Base-by-base conservation (phyloP, 2,113 vertebrate genomes). In the Epinephelus lanceolatus region DNA sequence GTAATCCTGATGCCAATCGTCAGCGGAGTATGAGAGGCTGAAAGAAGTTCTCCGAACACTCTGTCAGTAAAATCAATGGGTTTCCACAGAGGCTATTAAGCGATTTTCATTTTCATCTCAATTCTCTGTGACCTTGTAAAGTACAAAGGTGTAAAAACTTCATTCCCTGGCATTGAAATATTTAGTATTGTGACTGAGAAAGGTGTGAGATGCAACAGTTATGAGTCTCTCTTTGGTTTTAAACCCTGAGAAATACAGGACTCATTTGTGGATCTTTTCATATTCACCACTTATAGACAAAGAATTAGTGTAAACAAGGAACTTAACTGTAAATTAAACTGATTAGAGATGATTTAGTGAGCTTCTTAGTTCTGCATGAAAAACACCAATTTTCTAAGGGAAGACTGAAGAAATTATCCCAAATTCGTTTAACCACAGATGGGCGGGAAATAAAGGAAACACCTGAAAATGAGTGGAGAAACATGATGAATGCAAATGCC, bases 51-150 rank as follows among this genome's bases (percentile, higher is more conserved):
- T 55, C 23, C 45, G 19, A 10, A 23, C 11, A 63, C 18, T 42
- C 62, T 57, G 21, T 47, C n/a, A 19, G 30, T 19, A 6, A 68
- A 80, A 80, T 66, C 72, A 81, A 21, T 14, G 17, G 18, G 30
- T 18, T 78, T 71, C 78, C 62, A 51, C 45, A 19, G 18, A 83
- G n/a, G 33, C 52, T 37, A 45, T 79, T 6, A 37, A 72, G 47
- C 33, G 19, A 17, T 68, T 74, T 76, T 78, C 27, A 61, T 45
- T 80, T 83, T 71, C 59, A 78, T 81, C 55, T 71, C 14, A 72
- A 27, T 59, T 67, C 59, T 25, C 1, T 15, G 30, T 60, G 70
- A 83, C 72, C 87, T 70, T 56, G 65, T 33, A 49, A 71, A 52
- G 47, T 53, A 19, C 30, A 21, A 33, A 47, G n/a, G 30, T 10